Evolutionary conservation across 2,797 vertebrate genomes (phyloP).

Genomic region (Distichodus sexfasciatus): DNA sequence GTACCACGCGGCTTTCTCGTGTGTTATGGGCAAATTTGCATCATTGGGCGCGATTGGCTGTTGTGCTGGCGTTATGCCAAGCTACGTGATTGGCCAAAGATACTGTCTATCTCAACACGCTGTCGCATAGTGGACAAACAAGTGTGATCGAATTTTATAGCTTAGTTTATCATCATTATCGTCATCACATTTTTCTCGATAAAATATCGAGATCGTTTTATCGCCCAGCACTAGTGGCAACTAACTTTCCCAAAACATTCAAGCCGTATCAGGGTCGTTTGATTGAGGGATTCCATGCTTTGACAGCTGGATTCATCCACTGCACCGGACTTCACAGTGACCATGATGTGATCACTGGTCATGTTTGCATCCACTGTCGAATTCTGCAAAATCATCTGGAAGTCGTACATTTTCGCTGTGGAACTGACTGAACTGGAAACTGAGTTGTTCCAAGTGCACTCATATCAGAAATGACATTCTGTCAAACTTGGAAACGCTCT

Average conservation of each 20-base stretch:
- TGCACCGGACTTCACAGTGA: slow-evolving; percentile 53
- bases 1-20: too few species aligned
- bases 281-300: background rate
- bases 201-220: too few species aligned
- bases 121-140: too few species aligned
- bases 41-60: too few species aligned
- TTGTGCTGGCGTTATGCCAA: too few species aligned
- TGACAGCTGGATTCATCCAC: background rate
- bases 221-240: too few species aligned
- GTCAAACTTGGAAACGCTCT: slow-evolving; percentile 6
- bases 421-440: slow-evolving; percentile 31
- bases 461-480: slow-evolving; percentile 14
- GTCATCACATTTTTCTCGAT: too few species aligned
- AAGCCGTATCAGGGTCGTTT: background rate
- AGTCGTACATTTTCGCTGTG: slow-evolving; percentile 19
- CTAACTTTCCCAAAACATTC: background rate
- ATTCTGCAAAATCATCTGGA: slow-evolving; percentile 35
- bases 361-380: slow-evolving; percentile 2
- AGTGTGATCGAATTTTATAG: too few species aligned
- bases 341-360: slow-evolving; percentile 16
- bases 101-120: too few species aligned
- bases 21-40: too few species aligned
- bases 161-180: too few species aligned
- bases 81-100: too few species aligned
- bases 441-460: background rate